A percentile compares a stretch with the other conserved stretches of the same genome.
Evolutionary conservation across 2,888 invertebrate genomes (phyloP).

Genomic region (Cyclophora punctaria): DNA sequence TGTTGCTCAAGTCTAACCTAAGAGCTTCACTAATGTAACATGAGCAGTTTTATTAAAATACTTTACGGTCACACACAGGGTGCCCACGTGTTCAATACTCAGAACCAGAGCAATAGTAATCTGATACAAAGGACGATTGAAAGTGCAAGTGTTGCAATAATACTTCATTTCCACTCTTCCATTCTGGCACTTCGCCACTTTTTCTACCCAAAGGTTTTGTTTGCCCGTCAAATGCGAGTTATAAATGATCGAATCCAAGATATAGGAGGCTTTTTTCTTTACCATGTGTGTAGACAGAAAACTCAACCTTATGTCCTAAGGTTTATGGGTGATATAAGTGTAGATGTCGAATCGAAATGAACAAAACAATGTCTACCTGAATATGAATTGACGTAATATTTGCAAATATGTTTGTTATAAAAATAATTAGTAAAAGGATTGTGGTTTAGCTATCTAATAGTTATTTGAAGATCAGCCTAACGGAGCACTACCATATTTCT

Average conservation of each 20-base stretch:
- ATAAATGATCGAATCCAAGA: constrained; percentile 71
- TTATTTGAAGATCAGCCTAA: too few relatives aligned
- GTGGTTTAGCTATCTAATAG: too few relatives aligned
- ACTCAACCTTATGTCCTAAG: not conserved
- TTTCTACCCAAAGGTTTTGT: constrained; percentile 56
- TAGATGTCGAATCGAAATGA: constrained; percentile 8
- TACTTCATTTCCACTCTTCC: constrained; percentile 64
- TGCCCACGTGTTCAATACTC: constrained; percentile 29
- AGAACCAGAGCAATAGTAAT: constrained; percentile 44
- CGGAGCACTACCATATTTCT: too few relatives aligned
- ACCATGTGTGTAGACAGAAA: too few relatives aligned
- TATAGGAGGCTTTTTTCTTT: constrained; percentile 48
- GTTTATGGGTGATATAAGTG: not conserved
- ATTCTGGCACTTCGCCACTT: constrained; percentile 54
- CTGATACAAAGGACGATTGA: constrained; percentile 50
- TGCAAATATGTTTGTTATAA: constrained; percentile 5
- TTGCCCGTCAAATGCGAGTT: constrained; percentile 64
- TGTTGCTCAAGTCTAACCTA: too few relatives aligned
- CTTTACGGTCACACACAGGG: not conserved
- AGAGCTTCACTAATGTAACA: too few relatives aligned
- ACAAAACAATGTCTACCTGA: constrained; percentile 52
- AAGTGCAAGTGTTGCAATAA: constrained; percentile 75
- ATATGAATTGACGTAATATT: constrained; percentile 29
- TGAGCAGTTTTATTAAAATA: too few relatives aligned
- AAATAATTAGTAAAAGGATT: too few relatives aligned